Evolutionary conservation across 1,140 invertebrate species (phyloP).

Genomic region (Pygmarrhopalites habei): DNA sequence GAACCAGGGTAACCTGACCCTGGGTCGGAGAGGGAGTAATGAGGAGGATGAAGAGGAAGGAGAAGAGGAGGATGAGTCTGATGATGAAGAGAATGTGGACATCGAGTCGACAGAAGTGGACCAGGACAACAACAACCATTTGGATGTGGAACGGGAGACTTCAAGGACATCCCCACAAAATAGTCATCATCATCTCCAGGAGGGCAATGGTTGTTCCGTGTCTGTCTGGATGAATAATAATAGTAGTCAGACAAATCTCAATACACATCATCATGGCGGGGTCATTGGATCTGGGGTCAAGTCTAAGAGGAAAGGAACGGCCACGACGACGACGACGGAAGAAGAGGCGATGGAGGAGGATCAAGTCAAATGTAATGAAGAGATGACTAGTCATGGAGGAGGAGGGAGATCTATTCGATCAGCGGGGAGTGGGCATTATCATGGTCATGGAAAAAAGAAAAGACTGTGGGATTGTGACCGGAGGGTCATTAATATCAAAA

Average conservation of each 20-base stretch:
- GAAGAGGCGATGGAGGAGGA: not conserved
- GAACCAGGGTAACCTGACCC: too few relatives aligned
- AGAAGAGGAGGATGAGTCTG: not conserved
- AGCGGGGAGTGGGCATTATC: not conserved
- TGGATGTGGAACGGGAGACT: not conserved
- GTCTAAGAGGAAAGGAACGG: not conserved
- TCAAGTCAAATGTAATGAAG: not conserved
- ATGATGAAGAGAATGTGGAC: conserved; percentile 53
- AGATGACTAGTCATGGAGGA: not conserved
- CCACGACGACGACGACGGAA: conserved; percentile 3
- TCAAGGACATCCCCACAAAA: not conserved
- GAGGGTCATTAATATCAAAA: not conserved
- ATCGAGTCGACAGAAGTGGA: conserved; percentile 51
- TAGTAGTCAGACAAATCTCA: too few relatives aligned
- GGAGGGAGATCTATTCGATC: not conserved
- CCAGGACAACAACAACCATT: too few relatives aligned
- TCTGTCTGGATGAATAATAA: too few relatives aligned
- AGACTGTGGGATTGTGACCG: conserved; percentile 29
- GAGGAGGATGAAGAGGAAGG: too few relatives aligned
- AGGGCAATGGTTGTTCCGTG: not conserved
- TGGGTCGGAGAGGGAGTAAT: too few relatives aligned
- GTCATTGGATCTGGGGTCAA: too few relatives aligned
- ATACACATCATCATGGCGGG: too few relatives aligned
- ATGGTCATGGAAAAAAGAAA: conserved; percentile 16
- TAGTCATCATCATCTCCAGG: too few relatives aligned